Evolutionary conservation across 2,888 invertebrate genomes (phyloP), one percentile per base, ranked within the genome.

Genomic region (Cheilosia soror): DNA sequence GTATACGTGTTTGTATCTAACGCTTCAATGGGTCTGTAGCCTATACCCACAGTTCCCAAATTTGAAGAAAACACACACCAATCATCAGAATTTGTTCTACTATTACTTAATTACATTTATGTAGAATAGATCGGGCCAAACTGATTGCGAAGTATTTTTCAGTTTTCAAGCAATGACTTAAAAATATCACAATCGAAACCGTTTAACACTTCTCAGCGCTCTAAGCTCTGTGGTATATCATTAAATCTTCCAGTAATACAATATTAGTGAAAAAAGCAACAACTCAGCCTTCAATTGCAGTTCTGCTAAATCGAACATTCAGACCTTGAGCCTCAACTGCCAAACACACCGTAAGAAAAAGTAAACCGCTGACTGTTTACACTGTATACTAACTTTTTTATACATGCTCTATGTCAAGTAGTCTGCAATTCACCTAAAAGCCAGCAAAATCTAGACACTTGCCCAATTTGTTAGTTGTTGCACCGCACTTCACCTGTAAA

Each of bases 251-350:
- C 27, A 51, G n/a, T 44, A 65, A 13, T 15, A 49, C 33, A 49
- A 20, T 25, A 2, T 29, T 20, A 9, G 47, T 20, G 33, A 15
- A 62, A 63, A 53, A n/a, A n/a, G 40, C 42, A 40, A 11, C 20
- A 49, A 72, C 2, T n/a, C 11, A 83, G 58, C 78, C 78, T 83
- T 83, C 73, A 73, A 63, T 42, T 68, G 63, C 33, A 58, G 76
- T 81, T 81, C 81, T 76, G 84, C 71, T 79, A 79, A 76, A 85
- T 62, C 80, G 84, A 80, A 76, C 84, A 85, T 53, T 60, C 27
- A 71, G 37, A 60, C 80, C 84, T 85, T 80, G 84, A 80, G 57
- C 40, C 78, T 73, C 42, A 75, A 42, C 53, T 75, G 63, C 69
- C 40, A 47, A 71, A 66, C 65, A 66, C 65, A 78, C 20, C 29